Base-by-base conservation (phyloP, 1,140 invertebrate species). In the Zaprionus ornatus region DNA sequence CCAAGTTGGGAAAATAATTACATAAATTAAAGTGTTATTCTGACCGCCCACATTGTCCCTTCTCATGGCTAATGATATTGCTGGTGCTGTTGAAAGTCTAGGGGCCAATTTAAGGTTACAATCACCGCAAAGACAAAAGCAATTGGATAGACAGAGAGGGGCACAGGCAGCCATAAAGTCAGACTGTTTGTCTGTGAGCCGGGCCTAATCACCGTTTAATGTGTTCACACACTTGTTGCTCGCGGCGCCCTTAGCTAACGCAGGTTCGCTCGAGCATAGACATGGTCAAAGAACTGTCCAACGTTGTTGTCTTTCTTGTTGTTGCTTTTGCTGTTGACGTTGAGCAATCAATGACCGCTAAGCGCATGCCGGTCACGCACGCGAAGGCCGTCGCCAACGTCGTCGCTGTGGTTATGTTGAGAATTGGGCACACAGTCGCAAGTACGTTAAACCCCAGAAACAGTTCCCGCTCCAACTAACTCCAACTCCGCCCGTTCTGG, bases 171-270 rank as follows among this genome's bases (percentile, higher is more conserved):
- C 9, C 2, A 9, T n/a, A n/a, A n/a, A 45, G 40, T n/a, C 37
- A 40, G 15, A 40, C 37, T 40, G 13, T 40, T 15, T 40, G 15
- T n/a, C 40, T 4, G 23, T 23, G 56, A 72, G 54, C 29, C 52
- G 64, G 79, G 79, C 63, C 83, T 88, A 87, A 87, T 88, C 83
- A 84, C 84, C 84, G 84, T 75, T 87, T 87, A 87, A 87, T 87
- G 84, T 88, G 83, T 88, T 87, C 80, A 88, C 83, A 87, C 80
- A 87, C 84, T 87, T 87, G 84, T 90, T 90, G 84, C 84, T 83
- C 27, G 45, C 80, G 77, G 84, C 84, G 84, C 84, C 84, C 84
- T 87, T 81, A 82, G 62, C 40, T 59, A 72, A 63, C 70, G 56
- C 63, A 71, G 42, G 32, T 54, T 45, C 19, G 67, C n/a, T 57